A percentile compares a stretch with the other conserved stretches of the same genome.
Conservation (phyloP, 2,113 vertebrate genomes). For the Austrofundulus limnaeus region DNA sequence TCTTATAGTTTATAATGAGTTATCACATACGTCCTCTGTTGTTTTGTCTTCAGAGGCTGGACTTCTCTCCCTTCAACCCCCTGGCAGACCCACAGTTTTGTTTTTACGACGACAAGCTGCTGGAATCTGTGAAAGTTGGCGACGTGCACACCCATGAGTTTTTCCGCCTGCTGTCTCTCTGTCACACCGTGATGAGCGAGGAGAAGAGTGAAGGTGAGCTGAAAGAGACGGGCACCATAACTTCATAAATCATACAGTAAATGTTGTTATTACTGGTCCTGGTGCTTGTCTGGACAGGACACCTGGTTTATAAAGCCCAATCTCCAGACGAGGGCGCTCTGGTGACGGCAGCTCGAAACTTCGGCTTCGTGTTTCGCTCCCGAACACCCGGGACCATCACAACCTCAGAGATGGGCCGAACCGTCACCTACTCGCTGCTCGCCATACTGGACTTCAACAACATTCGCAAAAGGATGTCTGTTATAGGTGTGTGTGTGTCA, state of each 20-base stretch:
- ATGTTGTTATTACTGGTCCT: not conserved
- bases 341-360: conserved; percentile 90
- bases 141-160: conserved; percentile 85
- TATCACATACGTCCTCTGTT: not conserved
- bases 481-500: conserved; percentile 77
- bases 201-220: conserved; percentile 86
- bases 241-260: no score
- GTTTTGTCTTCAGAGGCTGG: conserved; percentile 72
- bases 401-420: conserved; percentile 84
- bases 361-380: conserved; percentile 90
- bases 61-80: conserved; percentile 88
- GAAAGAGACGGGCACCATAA: no score
- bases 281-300: conserved; percentile 70
- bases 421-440: conserved; percentile 88
- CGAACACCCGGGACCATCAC: conserved; percentile 89
- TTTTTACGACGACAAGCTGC: conserved; percentile 86
- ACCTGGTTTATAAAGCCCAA: conserved; percentile 91
- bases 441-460: conserved; percentile 96
- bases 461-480: conserved; percentile 93
- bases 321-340: conserved; percentile 91
- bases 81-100: conserved; percentile 86
- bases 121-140: conserved; percentile 86
- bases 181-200: conserved; percentile 94
- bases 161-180: conserved; percentile 91
- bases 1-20: not conserved